Percentiles rank a stretch among this genome's conserved stretches.
These are phyloP conservation scores for Lithophane leautieri DNA, from an alignment of 2,888 invertebrate species.

Conservation along the genomic window DNA sequence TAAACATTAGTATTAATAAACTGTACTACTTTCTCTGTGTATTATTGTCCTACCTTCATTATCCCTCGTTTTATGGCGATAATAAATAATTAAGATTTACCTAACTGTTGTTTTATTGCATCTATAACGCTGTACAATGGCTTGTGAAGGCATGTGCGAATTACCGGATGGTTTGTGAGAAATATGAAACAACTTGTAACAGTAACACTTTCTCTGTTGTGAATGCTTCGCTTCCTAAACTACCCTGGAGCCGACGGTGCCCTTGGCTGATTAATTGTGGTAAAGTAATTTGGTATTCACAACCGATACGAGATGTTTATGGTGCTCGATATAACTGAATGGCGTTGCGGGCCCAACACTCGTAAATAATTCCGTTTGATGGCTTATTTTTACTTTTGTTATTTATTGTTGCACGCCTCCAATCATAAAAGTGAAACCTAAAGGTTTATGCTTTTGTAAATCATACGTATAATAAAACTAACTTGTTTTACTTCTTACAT, in stretches of 20 bases:
- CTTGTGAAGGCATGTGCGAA: conserved; percentile 69
- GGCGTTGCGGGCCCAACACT: conserved; percentile 33
- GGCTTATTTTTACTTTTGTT: conserved; percentile 55
- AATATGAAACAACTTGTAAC: conserved; percentile 53
- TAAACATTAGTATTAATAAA: conserved; percentile 76
- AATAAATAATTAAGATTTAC: conserved; percentile 81
- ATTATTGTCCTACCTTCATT: conserved; percentile 70
- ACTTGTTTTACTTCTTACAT: conserved; percentile 17
- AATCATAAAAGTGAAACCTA: conserved; percentile 54
- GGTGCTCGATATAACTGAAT: conserved; percentile 49
- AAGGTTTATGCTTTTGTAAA: conserved; percentile 30
- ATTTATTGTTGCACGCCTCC: conserved; percentile 50
- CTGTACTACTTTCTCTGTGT: conserved; percentile 71
- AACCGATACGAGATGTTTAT: conserved; percentile 53
- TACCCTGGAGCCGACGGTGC: conserved; percentile 13
- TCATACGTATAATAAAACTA: conserved; percentile 12
- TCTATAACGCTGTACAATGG: conserved; percentile 77
- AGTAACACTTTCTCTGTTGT: conserved; percentile 34
- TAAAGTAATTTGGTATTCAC: conserved; percentile 63
- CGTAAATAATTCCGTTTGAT: conserved; percentile 57
- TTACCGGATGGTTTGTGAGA: conserved; percentile 42
- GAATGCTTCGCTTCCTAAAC: conserved; percentile 16
- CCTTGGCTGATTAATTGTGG: conserved; percentile 49
- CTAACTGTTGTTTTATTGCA: conserved; percentile 84
- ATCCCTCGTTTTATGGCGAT: conserved; percentile 74